phyloP scores from a whole-genome alignment of 2,888 invertebrate species.

The Strigamia transsilvanica region DNA sequence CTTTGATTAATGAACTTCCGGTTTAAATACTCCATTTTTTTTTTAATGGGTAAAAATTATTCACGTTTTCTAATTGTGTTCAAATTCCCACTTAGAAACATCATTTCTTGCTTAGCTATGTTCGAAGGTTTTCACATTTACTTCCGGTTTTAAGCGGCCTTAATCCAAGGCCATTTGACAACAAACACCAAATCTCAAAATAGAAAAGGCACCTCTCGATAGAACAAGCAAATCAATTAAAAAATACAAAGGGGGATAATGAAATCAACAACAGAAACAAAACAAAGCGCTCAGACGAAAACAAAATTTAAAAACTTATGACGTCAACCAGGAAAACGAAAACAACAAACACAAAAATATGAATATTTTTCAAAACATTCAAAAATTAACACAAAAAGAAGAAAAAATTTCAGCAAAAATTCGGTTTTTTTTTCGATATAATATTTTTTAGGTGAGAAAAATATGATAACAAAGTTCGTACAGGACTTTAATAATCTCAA shows the following conservation, averaged over 20 bases:
- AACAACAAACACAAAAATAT: too few relatives aligned
- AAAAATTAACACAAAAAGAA: too few relatives aligned
- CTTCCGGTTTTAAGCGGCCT: constrained; percentile 23
- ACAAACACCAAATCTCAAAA: background rate
- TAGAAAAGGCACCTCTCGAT: background rate
- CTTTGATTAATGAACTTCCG: background rate
- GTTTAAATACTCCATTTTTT: background rate
- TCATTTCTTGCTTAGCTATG: background rate
- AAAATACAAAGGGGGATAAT: background rate
- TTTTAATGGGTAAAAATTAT: background rate
- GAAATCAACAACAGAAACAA: background rate
- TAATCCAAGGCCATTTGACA: constrained; percentile 5
- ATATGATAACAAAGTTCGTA: background rate
- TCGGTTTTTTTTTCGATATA: too few relatives aligned
- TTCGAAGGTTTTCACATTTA: background rate
- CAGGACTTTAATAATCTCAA: background rate
- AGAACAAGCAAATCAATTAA: background rate
- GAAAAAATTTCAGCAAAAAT: too few relatives aligned
- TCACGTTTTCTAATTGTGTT: background rate
- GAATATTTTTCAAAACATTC: too few relatives aligned
- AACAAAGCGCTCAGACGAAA: background rate
- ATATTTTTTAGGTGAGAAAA: background rate
- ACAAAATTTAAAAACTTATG: background rate
- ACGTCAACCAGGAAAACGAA: too few relatives aligned
- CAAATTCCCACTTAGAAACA: background rate